A percentile compares a stretch with the other conserved stretches of the same genome.
These are phyloP conservation scores for Lanius ludovicianus DNA, from an alignment of 2,113 vertebrate species.

Conservation along the genomic window DNA sequence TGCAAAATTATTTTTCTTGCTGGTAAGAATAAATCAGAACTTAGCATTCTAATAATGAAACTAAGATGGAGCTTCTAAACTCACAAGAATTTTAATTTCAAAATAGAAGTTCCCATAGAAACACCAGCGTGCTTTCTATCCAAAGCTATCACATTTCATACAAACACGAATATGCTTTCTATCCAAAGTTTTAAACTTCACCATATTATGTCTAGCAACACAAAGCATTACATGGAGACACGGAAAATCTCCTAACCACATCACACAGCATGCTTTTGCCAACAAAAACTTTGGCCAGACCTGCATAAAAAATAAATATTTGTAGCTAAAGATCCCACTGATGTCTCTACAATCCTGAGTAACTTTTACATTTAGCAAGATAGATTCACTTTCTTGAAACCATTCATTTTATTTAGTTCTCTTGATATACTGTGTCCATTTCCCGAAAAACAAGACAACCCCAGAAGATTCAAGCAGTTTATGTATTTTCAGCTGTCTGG, in stretches of 20 bases:
- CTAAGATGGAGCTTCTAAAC: not conserved
- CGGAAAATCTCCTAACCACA: not conserved
- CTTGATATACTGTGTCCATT: not conserved
- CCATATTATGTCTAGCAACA: not conserved
- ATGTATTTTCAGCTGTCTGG: not conserved
- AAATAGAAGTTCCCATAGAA: not conserved
- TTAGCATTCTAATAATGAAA: not conserved
- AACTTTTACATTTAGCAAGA: not conserved
- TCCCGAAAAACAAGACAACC: not conserved
- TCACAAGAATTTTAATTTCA: not conserved
- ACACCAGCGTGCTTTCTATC: not conserved
- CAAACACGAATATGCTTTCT: not conserved
- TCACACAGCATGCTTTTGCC: not conserved
- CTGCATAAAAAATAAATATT: rapidly evolving
- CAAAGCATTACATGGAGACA: not conserved
- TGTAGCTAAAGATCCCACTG: not conserved
- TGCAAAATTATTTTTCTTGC: not conserved
- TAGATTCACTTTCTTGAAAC: not conserved
- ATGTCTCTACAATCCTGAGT: not conserved
- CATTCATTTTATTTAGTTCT: not conserved
- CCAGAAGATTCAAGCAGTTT: not conserved
- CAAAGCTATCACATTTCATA: not conserved
- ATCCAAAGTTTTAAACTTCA: not conserved
- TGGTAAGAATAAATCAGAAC: not conserved
- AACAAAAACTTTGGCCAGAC: not conserved